Evolutionary conservation across 2,113 vertebrate species (phyloP).

Genomic region (Phyllostomus hastatus): DNA sequence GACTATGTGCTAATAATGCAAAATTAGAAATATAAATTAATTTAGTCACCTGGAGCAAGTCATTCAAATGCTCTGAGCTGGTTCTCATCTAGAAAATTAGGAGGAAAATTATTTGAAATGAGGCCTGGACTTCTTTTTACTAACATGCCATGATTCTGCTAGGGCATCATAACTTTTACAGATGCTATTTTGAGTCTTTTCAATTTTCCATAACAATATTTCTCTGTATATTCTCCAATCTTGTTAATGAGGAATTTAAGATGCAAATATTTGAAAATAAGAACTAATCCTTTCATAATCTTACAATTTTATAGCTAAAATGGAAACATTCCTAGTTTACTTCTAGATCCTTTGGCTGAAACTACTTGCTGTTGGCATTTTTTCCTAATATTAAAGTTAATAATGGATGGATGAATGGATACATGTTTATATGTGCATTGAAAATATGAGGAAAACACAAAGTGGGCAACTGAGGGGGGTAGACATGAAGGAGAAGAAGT

Average conservation of each 20-base stretch:
- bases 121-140: background rate
- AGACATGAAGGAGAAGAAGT: background rate
- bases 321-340: conserved; percentile 19
- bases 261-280: conserved; percentile 9
- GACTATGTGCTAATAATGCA: background rate
- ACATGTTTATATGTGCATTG: background rate
- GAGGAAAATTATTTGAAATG: background rate
- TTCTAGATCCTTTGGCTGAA: background rate
- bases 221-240: background rate
- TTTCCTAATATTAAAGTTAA: background rate
- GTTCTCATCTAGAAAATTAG: background rate
- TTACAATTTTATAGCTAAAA: background rate
- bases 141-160: background rate
- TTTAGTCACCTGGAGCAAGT: background rate
- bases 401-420: background rate
- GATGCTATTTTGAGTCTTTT: conserved; percentile 25
- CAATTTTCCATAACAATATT: background rate
- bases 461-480: background rate
- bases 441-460: background rate
- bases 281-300: background rate
- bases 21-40: background rate
- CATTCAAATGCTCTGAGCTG: background rate
- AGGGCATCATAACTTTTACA: background rate
- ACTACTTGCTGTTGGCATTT: background rate
- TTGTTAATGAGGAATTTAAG: conserved; percentile 7